Base-by-base conservation (phyloP, 2,888 invertebrate genomes). In the Morpho deidamia region DNA sequence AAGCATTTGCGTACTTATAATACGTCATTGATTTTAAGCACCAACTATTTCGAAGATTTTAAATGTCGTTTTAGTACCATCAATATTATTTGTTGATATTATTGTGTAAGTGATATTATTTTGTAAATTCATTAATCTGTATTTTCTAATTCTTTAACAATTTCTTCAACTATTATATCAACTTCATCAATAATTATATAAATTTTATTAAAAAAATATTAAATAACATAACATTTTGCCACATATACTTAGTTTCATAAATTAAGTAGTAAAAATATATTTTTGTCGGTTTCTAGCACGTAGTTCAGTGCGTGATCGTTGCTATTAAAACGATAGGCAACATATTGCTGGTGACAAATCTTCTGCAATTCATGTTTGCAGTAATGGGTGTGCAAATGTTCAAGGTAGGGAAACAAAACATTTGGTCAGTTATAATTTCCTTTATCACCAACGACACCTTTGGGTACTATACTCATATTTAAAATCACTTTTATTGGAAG, bases 321-420 rank as follows among this genome's bases (percentile, higher is more conserved):
- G 98, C 98, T 77, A 96, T 98, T 83, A 97, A 97, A 93, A 98
- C 98, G 89, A 98, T 98, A 91, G 99, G 99, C 91, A 99, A 99
- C 94, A 99, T 99, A 92, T 97, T 99, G 93, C 94, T 99, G 93
- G 99, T 99, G 92, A 99, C 99, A 90, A 98, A 98, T 91, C 96
- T 99, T 83, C 97, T 99, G 75, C 97, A 99, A 92, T 99, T 99
- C 94, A 99, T 99, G 99, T 99, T 99, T 91, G 99, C 99, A 79
- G 99, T 99, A 86, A 99, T 99, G 92, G 99, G 99, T 91, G 99
- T 99, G 88, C 99, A 99, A 92, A 95, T 99, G 88, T 99, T 99
- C 94, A 99, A 99, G 97, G 98, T 98, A 95, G 94, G 94, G 90
- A 71, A 67, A 64, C 64, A 55, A 68, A 41, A 46, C 44, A 38